A percentile compares a stretch with the other conserved stretches of the same genome.
phyloP scores from a whole-genome alignment of 2,797 vertebrate species.

The Spinibarbus caldwelli region DNA sequence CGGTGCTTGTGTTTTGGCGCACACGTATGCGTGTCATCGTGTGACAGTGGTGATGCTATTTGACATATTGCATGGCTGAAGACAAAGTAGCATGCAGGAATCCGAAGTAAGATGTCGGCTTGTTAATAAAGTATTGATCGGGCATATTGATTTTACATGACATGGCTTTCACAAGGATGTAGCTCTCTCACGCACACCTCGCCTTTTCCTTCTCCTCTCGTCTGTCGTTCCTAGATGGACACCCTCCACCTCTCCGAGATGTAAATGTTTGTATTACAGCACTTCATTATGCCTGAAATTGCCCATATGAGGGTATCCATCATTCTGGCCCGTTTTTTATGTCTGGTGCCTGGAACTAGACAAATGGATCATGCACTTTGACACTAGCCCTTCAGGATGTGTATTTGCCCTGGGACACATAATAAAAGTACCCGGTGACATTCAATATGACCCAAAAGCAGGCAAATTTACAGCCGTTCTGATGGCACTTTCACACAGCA shows the following conservation, averaged over 20 bases:
- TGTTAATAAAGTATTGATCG: slow-evolving; percentile 96
- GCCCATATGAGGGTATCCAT: slow-evolving; percentile 80
- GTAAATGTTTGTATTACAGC: slow-evolving; percentile 79
- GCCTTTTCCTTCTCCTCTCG: slow-evolving; percentile 73
- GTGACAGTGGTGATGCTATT: slow-evolving; percentile 81
- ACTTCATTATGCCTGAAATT: slow-evolving; percentile 76
- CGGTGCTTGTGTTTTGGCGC: slow-evolving; percentile 19
- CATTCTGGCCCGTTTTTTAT: slow-evolving; percentile 85
- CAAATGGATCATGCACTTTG: slow-evolving; percentile 73
- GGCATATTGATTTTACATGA: slow-evolving; percentile 90
- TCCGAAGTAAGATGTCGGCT: slow-evolving; percentile 92
- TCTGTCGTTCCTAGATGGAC: slow-evolving; percentile 73
- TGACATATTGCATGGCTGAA: slow-evolving; percentile 85
- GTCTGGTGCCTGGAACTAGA: slow-evolving; percentile 77
- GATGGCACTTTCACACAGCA: slow-evolving; percentile 56
- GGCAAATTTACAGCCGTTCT: slow-evolving; percentile 37
- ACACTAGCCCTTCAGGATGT: slow-evolving; percentile 39
- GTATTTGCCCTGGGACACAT: slow-evolving; percentile 40
- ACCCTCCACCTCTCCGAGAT: slow-evolving; percentile 44
- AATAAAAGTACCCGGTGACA: slow-evolving; percentile 33
- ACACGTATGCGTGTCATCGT: slow-evolving; percentile 41
- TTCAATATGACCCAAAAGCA: slow-evolving; percentile 35
- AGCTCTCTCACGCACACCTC: slow-evolving; percentile 61
- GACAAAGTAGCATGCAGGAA: slow-evolving; percentile 86
- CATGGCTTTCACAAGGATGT: slow-evolving; percentile 86